Base-by-base conservation (phyloP, 2,113 vertebrate species). In the Camelus bactrianus region DNA sequence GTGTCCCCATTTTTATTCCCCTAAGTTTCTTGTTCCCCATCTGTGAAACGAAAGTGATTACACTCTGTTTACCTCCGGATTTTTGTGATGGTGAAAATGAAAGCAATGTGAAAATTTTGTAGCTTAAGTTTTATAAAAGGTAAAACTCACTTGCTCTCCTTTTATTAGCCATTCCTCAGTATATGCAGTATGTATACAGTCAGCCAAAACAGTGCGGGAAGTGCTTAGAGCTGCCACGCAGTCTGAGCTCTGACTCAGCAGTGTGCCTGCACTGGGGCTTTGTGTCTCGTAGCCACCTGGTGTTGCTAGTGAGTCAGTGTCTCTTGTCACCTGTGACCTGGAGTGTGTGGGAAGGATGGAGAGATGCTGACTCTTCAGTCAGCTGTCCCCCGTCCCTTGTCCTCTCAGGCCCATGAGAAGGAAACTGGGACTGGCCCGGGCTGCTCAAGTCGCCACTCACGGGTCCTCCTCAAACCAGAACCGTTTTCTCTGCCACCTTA, bases 281-380 rank as follows among this genome's bases (percentile, higher is more conserved):
- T 83, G 58, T 79, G 54, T 62, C 46, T 87, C 12, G 54, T 8
- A 30, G 92, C 97, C 94, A 91, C 93, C 95, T 97, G 97, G 96
- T 89, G 97, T 50, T 97, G 96, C 97, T 98, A 85, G 93, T 93
- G 97, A 98, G 97, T 96, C 84, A 60, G 30, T 75, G 79, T 91
- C 84, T 67, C 14, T 13, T 76, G 73, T 82, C 26, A 82, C 94
- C 79, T 94, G 69, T 16, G 85, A 3, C 48, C 24, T n/a, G 77
- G 42, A 35, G 12, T 16, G 30, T 60, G 80, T 70, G 80, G 42
- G 10, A 24, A 54, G n/a, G 46, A 69, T 38, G 35, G 24, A 86
- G 16, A 91, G 38, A 2, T 35, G 54, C 56, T 76, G 81, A 70
- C 26, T 85, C 30, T 3, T 3, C 8, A 7, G 17, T 22, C 38